Evolutionary conservation across 2,888 invertebrate species (phyloP).

Genomic region (Hecatera dysodea): DNA sequence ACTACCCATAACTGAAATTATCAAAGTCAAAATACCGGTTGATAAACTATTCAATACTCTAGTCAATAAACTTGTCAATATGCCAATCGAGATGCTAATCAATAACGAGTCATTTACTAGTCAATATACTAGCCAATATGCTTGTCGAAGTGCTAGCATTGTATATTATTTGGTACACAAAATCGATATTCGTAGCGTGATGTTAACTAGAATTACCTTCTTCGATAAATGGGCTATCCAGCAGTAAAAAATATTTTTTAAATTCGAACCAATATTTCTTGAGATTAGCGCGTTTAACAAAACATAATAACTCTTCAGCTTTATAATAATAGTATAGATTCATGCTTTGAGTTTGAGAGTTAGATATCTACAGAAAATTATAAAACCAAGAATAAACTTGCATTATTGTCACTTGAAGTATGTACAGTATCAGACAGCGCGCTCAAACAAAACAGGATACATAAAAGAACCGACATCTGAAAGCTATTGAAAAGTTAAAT

Average conservation of each 20-base stretch:
- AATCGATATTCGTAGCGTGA: too few species aligned
- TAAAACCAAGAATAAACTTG: slow-evolving; percentile 5
- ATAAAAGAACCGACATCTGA: slow-evolving; percentile 19
- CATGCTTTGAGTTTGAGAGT: too few species aligned
- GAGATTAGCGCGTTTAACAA: too few species aligned
- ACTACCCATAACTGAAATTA: too few species aligned
- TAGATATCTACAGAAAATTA: not conserved
- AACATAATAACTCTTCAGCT: too few species aligned
- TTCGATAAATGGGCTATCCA: too few species aligned
- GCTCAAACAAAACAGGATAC: slow-evolving; percentile 26
- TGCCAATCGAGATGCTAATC: not conserved
- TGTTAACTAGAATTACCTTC: too few species aligned
- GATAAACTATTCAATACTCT: not conserved
- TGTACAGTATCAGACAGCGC: slow-evolving; percentile 4
- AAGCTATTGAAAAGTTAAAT: slow-evolving; percentile 45
- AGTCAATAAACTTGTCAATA: not conserved
- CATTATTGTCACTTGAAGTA: slow-evolving; percentile 1
- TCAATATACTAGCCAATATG: not conserved
- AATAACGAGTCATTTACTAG: too few species aligned
- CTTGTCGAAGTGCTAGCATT: not conserved
- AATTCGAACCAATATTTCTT: too few species aligned
- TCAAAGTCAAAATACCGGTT: not conserved
- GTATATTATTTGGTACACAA: too few species aligned
- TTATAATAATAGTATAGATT: too few species aligned
- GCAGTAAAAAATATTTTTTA: too few species aligned